Conservation (phyloP, 37 sponge, comb jelly and placozoan genomes). For the Halichondria panicea region DNA sequence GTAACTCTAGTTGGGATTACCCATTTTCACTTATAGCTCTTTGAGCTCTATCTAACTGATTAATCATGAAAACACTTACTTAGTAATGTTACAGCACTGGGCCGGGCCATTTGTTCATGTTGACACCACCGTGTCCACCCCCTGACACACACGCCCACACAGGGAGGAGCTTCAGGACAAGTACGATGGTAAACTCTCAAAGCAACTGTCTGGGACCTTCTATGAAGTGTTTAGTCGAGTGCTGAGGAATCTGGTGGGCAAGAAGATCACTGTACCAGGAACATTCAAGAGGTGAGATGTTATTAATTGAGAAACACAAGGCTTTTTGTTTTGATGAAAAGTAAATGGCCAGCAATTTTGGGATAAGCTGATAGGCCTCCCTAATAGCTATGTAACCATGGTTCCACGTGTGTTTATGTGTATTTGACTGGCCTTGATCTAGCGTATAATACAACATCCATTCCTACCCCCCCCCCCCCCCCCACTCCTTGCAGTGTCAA, state of each 20-base stretch:
- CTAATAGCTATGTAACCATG: neutral
- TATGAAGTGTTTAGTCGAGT: slow-evolving; percentile 90
- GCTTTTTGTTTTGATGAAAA: neutral
- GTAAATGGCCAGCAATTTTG: neutral
- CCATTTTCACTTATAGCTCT: too few relatives aligned
- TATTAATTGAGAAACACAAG: neutral
- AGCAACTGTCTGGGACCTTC: slow-evolving; percentile 85
- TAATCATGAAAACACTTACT: neutral
- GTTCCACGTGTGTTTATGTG: neutral
- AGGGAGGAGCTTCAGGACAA: slow-evolving; percentile 54
- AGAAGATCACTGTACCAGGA: slow-evolving; percentile 93
- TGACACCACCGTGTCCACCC: too few relatives aligned
- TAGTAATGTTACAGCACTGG: neutral
- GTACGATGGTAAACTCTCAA: slow-evolving; percentile 70
- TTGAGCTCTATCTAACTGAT: too few relatives aligned
- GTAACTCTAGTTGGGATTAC: neutral
- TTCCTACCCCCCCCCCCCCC: slow-evolving; percentile 12
- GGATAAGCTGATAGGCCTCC: neutral
- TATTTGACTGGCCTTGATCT: neutral
- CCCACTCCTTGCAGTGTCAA: slow-evolving; percentile 38
- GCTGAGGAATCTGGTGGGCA: slow-evolving; percentile 88
- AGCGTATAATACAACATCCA: neutral
- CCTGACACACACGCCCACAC: neutral
- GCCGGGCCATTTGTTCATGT: too few relatives aligned
- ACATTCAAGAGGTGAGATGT: slow-evolving; percentile 70